Conservation (phyloP, 92 coral and sea anemone genomes). For the Palythoa heliodiscus region DNA sequence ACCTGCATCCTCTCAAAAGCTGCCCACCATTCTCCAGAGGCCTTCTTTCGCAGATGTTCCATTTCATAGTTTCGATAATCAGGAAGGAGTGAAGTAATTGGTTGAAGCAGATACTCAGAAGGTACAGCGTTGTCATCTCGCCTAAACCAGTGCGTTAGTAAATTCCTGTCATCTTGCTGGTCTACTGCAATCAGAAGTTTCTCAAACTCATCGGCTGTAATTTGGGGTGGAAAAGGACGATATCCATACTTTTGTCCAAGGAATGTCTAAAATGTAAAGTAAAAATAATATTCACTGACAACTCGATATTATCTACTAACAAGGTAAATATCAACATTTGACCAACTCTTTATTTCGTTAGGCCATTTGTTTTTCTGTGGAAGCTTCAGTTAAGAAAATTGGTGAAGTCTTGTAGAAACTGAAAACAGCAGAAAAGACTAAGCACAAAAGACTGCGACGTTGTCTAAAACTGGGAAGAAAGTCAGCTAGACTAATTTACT, state of each 20-base stretch:
- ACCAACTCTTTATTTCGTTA: too few relatives aligned
- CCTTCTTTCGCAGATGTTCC: conserved; percentile 80
- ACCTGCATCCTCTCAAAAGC: conserved; percentile 95
- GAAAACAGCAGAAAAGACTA: too few relatives aligned
- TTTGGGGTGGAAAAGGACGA: conserved; percentile 94
- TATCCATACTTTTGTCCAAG: conserved; percentile 99
- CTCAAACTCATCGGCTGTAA: conserved; percentile 78
- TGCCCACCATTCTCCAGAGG: conserved; percentile 93
- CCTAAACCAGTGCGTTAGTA: conserved; percentile 81
- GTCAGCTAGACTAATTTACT: too few relatives aligned
- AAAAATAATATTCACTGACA: not conserved
- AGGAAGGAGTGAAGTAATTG: conserved; percentile 87
- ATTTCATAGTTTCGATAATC: conserved; percentile 85
- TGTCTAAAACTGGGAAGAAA: too few relatives aligned
- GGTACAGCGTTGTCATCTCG: conserved; percentile 93
- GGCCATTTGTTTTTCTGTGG: too few relatives aligned
- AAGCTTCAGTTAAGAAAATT: too few relatives aligned
- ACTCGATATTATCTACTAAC: not conserved
- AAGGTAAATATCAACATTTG: not conserved
- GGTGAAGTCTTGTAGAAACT: too few relatives aligned
- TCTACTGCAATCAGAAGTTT: conserved; percentile 69
- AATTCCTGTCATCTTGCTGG: conserved; percentile 61
- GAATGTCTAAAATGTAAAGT: not conserved
- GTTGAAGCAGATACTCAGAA: conserved; percentile 82
- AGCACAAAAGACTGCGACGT: too few relatives aligned